These are phyloP conservation scores for Eumacrocentrus americanus DNA, from an alignment of 2,888 invertebrate species.

Conservation along the genomic window DNA sequence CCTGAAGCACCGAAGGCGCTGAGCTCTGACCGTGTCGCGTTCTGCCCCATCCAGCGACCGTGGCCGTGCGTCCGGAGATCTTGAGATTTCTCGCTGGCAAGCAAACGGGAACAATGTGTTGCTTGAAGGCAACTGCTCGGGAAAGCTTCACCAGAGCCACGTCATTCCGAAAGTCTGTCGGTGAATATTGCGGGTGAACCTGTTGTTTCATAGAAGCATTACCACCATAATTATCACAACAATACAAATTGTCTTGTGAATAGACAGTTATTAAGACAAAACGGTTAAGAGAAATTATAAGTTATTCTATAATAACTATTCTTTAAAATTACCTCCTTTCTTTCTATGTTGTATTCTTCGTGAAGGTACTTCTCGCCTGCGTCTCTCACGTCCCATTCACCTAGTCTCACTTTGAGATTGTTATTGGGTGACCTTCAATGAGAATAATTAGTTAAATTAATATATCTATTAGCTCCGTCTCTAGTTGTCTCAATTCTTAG, in stretches of 20 bases:
- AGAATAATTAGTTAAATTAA: no score
- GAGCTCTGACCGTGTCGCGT: constrained; percentile 88
- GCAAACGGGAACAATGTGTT: constrained; percentile 92
- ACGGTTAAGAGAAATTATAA: not conserved
- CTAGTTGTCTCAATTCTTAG: not conserved
- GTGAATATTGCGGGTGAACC: constrained; percentile 87
- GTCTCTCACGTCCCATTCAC: constrained; percentile 91
- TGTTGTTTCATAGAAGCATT: constrained; percentile 36
- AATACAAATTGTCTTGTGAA: constrained; percentile 23
- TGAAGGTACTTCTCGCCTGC: constrained; percentile 82
- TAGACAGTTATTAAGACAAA: not conserved
- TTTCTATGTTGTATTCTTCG: constrained; percentile 86
- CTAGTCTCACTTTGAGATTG: constrained; percentile 85
- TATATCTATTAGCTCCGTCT: no score
- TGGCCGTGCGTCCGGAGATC: constrained; percentile 85
- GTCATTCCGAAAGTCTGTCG: constrained; percentile 90
- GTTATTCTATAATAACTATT: not conserved
- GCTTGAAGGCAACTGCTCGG: constrained; percentile 83
- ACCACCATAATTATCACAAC: not conserved
- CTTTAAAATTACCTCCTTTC: constrained; percentile 73
- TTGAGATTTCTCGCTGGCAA: constrained; percentile 80
- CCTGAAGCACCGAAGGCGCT: constrained; percentile 84
- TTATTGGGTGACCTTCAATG: constrained; percentile 80
- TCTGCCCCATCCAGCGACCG: constrained; percentile 92
- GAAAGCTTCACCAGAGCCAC: constrained; percentile 83